These are phyloP conservation scores for Spilarctia lutea DNA, from an alignment of 2,888 invertebrate genomes.

Conservation along the genomic window DNA sequence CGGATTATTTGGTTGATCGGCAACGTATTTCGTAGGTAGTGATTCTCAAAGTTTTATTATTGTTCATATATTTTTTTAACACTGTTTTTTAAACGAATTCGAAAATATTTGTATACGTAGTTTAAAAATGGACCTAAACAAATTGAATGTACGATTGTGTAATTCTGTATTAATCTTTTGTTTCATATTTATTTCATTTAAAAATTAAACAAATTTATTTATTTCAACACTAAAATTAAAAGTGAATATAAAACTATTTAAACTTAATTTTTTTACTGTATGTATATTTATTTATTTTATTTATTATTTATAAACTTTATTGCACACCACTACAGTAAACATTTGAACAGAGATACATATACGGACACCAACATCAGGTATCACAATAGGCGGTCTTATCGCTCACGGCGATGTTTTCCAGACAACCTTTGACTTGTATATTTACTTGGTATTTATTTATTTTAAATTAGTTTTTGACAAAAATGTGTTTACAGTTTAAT, in stretches of 20 bases:
- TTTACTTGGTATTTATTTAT: background rate
- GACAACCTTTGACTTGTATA: no score
- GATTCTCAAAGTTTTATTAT: conserved; percentile 65
- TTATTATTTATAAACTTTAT: no score
- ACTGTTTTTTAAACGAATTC: background rate
- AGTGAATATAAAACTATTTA: no score
- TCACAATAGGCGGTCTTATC: no score
- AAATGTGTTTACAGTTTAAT: background rate
- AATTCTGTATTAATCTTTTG: background rate
- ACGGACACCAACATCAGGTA: no score
- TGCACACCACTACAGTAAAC: no score
- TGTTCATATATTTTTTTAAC: background rate
- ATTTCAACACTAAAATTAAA: background rate
- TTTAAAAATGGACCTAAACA: background rate
- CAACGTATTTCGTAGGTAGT: conserved; percentile 60
- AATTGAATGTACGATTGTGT: background rate
- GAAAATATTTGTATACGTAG: no score
- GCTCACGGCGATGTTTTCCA: no score
- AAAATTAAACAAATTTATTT: background rate
- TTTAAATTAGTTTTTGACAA: background rate
- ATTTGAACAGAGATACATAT: no score
- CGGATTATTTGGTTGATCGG: conserved; percentile 74
- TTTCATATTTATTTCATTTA: no score
- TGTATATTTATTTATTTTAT: no score
- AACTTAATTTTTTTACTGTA: no score